Evolutionary conservation across 2,797 vertebrate species (phyloP).

Genomic region (Aerospiza tachiro): DNA sequence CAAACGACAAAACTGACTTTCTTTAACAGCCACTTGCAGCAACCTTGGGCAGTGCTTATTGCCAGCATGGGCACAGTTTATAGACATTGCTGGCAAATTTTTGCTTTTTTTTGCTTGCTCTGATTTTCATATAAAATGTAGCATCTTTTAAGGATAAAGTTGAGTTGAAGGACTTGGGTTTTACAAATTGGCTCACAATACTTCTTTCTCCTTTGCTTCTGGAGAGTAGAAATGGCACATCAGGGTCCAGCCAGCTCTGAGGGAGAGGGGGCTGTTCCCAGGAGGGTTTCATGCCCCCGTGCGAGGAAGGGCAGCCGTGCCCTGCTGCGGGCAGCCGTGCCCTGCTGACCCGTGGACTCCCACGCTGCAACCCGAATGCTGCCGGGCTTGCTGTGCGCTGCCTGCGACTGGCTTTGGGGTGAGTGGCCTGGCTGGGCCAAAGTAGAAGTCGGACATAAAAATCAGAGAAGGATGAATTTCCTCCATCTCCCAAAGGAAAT

Average conservation of each 20-base stretch:
- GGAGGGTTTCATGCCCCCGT: not conserved
- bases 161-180: not conserved
- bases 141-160: not conserved
- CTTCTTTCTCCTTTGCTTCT: not conserved
- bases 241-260: not conserved
- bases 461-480: not conserved
- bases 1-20: not conserved
- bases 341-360: rapidly evolving
- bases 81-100: not conserved
- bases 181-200: not conserved
- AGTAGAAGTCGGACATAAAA: not conserved
- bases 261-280: not conserved
- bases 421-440: not conserved
- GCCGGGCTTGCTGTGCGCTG: not conserved
- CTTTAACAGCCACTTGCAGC: not conserved
- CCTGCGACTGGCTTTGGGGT: not conserved
- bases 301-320: not conserved
- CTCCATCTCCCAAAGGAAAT: not conserved
- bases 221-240: not conserved
- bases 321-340: not conserved
- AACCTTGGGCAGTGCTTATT: not conserved
- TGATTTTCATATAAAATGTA: not conserved
- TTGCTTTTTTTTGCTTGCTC: not conserved
- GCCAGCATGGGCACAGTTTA: not conserved
- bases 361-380: rapidly evolving